Evolutionary conservation across 2,888 invertebrate species (phyloP), one percentile per base, ranked within the genome.

Genomic region (Caradrina kadenii): DNA sequence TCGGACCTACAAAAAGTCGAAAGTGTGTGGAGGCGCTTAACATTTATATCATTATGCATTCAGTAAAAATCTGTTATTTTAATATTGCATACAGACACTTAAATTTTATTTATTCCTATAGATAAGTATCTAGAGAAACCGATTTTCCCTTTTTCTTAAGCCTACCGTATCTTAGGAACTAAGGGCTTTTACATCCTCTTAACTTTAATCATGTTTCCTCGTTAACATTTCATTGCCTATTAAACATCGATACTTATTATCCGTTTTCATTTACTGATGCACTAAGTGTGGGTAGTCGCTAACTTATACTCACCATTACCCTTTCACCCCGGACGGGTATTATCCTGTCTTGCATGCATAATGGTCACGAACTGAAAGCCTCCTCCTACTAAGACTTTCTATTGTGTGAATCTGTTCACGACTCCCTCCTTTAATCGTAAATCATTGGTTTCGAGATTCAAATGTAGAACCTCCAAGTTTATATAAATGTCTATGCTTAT

Each of bases 291-390:
- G 69, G 64, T 69, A 60, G 65, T 17, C 50, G 64, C 31, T 73
- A 68, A 70, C 59, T 70, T 80, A 73, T 76, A 60, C 65, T 15
- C 17, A 17, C 11, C 50, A 10, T 79, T 83, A 82, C 83, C 85
- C 87, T 87, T 85, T 87, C 81, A 80, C 82, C 88, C 81, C 80
- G 31, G 48, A 54, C 60, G 70, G 74, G 73, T 68, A 78, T 82
- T 85, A 87, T 83, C 80, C 80, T 75, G 77, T 78, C 81, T 83
- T 79, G 82, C 84, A 86, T 87, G 82, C 84, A 85, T 88, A 87
- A 86, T 87, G 77, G 74, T 73, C 85, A 85, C 86, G 86, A 84
- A 80, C 83, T 83, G 88, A 89, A 89, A 89, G 89, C 82, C 72
- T 78, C 79, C 73, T 17, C 45, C 65, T 64, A 68, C 62, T 65